Evolutionary conservation across 2,888 invertebrate species (phyloP).

Genomic region (Amphipoea lucens): DNA sequence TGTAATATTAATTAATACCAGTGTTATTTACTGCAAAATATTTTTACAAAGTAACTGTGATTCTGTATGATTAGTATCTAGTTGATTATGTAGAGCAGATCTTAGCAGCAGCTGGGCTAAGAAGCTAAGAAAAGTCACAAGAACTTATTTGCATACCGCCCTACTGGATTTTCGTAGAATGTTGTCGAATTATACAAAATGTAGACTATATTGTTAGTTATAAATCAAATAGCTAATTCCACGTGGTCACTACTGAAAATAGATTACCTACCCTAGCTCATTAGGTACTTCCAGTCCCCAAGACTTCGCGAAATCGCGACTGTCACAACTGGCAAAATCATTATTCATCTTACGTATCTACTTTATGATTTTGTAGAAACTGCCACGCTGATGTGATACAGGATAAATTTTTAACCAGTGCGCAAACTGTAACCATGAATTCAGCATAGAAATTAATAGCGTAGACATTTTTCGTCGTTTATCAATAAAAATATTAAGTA

Average conservation of each 20-base stretch:
- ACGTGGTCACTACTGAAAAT: slow-evolving; percentile 22
- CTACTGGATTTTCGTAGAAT: slow-evolving; percentile 32
- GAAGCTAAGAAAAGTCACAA: slow-evolving; percentile 10
- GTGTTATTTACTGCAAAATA: slow-evolving; percentile 12
- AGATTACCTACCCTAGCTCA: slow-evolving; percentile 13
- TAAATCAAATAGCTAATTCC: slow-evolving; percentile 28
- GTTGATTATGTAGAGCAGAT: neutral
- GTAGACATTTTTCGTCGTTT: too few species aligned
- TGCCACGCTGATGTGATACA: neutral
- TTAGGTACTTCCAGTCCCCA: slow-evolving; percentile 23
- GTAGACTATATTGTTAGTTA: neutral
- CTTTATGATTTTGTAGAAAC: slow-evolving; percentile 28
- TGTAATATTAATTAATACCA: slow-evolving; percentile 35
- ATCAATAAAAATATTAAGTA: too few species aligned
- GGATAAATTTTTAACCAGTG: too few species aligned
- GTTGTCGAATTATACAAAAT: slow-evolving; percentile 17
- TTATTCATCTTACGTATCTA: slow-evolving; percentile 29
- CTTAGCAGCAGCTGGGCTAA: neutral
- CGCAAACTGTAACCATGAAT: too few species aligned
- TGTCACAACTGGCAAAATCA: slow-evolving; percentile 5
- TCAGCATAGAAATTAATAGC: too few species aligned
- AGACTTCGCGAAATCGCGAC: slow-evolving; percentile 21
- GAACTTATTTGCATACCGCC: neutral
- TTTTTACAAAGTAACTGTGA: neutral
- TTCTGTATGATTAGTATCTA: neutral